These are phyloP conservation scores for Aporrectodea caliginosa DNA, from an alignment of 1,140 invertebrate species.

Conservation along the genomic window DNA sequence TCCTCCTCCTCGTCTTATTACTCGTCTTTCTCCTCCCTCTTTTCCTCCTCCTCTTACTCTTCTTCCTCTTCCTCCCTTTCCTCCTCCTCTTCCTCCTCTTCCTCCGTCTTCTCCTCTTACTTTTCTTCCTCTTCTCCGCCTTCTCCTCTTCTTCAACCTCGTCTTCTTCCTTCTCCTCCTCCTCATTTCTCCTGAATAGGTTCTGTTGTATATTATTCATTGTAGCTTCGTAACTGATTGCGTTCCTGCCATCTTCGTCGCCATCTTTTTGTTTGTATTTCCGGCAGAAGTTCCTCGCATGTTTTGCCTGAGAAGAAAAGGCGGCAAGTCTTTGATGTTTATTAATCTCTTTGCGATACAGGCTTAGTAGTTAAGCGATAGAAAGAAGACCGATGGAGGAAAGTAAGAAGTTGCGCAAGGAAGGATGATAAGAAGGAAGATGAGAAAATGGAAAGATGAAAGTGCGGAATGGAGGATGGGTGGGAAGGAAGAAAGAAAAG, in stretches of 20 bases:
- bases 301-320: background rate
- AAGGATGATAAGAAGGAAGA: too few relatives aligned
- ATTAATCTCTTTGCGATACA: background rate
- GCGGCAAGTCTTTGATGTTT: background rate
- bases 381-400: too few relatives aligned
- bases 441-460: too few relatives aligned
- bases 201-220: constrained; percentile 6
- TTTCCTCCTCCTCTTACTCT: too few relatives aligned
- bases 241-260: constrained; percentile 73
- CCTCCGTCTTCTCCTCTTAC: constrained; percentile 13
- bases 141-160: constrained; percentile 20
- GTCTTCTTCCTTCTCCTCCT: constrained; percentile 15
- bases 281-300: constrained; percentile 55
- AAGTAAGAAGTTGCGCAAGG: too few relatives aligned
- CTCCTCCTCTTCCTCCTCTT: too few relatives aligned
- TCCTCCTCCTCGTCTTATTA: too few relatives aligned
- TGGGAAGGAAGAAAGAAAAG: too few relatives aligned
- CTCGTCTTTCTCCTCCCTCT: too few relatives aligned
- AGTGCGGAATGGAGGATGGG: too few relatives aligned
- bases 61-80: too few relatives aligned
- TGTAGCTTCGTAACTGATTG: constrained; percentile 63
- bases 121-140: constrained; percentile 14
- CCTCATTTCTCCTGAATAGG: background rate
- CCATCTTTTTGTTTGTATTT: constrained; percentile 75
- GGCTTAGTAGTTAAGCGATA: too few relatives aligned